Evolutionary conservation across 2,797 vertebrate genomes (phyloP), one percentile per base, ranked within the genome.

Genomic region (Lateolabrax maculatus): DNA sequence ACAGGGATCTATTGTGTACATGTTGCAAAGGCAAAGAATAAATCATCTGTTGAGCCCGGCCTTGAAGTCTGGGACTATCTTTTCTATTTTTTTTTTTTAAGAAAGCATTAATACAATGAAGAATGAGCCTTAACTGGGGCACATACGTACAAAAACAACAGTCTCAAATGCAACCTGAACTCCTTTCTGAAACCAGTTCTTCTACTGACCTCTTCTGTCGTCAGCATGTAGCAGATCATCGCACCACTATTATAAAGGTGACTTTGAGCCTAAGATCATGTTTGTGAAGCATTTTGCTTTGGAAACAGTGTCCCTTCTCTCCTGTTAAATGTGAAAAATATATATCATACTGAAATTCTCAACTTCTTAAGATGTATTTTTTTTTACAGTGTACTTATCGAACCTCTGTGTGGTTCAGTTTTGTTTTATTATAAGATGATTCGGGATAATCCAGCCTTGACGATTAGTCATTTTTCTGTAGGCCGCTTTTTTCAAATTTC

Each of bases 1-100:
- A 86, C 71, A 85, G 66, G 39, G 52, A 71, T 5, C 73, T 18
- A 58, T 74, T 86, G 83, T 72, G 34, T 27, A 37, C 8, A n/a
- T 61, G 67, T 68, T 34, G 61, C 67, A 79, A 34, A 66, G 41
- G 21, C 51, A 29, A 58, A 70, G 9, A 74, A 57, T 44, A 46
- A 56, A 52, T 56, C n/a, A 63, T 25, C 78, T 80, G 57, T 78
- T 64, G 37, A 81, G 51, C 19, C n/a, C 9, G 19, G 21, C 23
- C 41, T 62, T 21, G 4, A 52, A 4, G 48, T 31, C 62, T 11
- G 2, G 1, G 25, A 34, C 27, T 0, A 6, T n/a, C n/a, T n/a
- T n/a, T n/a, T n/a, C n/a, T 13, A 13, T 15, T 36, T 36, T 41
- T 5, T 58, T 1, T 23, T 64, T 29, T 39, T 27, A 19, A n/a